phyloP scores from a whole-genome alignment of 2,797 vertebrate genomes.

The Semaprochilodus insignis region DNA sequence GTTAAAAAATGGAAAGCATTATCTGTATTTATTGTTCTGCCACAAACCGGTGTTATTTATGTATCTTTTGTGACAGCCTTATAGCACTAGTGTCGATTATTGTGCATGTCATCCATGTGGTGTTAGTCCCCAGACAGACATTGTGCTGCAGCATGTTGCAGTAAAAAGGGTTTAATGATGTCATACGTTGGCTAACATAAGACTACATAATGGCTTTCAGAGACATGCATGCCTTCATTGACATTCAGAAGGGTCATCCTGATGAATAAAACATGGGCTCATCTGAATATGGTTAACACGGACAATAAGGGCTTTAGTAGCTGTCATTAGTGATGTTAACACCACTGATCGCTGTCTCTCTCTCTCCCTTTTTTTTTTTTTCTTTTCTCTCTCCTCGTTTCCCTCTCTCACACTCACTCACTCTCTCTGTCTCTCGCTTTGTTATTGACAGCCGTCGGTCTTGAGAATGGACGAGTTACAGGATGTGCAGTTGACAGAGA shows the following conservation, averaged over 20 bases:
- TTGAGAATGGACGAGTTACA: constrained; percentile 91
- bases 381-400: neutral
- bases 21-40: neutral
- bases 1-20: neutral
- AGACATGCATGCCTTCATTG: neutral
- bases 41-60: neutral
- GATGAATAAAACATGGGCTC: constrained; percentile 47
- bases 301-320: constrained; percentile 30
- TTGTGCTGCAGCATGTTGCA: neutral
- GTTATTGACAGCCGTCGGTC: constrained; percentile 50
- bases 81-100: neutral
- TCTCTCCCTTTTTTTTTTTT: neutral
- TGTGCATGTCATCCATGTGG: neutral
- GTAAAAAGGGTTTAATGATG: neutral
- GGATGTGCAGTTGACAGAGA: constrained; percentile 94
- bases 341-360: neutral
- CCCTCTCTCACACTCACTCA: neutral
- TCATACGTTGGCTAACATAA: constrained; percentile 11
- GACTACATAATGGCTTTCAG: constrained; percentile 27
- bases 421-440: constrained; percentile 22
- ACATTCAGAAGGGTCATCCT: constrained; percentile 44
- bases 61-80: too few relatives aligned
- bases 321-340: constrained; percentile 30
- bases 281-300: constrained; percentile 32
- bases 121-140: neutral